Evolutionary conservation across 2,113 vertebrate species (phyloP), one percentile per base, ranked within the genome.

Genomic region (Heloderma charlesbogerti): DNA sequence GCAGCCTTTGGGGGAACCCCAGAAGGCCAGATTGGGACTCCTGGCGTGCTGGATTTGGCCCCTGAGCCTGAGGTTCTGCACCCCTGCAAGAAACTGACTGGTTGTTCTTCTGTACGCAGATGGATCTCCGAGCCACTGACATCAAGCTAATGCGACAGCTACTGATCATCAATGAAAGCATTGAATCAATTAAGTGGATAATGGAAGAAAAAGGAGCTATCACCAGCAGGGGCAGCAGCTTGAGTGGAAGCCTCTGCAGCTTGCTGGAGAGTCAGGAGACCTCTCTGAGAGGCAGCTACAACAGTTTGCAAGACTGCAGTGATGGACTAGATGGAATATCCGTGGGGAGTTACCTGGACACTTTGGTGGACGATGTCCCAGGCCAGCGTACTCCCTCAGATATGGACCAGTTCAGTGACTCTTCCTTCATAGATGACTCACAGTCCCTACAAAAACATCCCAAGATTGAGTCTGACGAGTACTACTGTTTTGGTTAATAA

Each of bases 261-360:
- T 96, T 99, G 57, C 95, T 99, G 0, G 99, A 99, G 96, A 99
- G 99, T 93, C 98, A 98, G 95, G 98, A 98, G 9, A 97, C 97
- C 40, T 99, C 99, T 0, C 95, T 98, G 13, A 96, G 93, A 0
- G 98, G 98, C 93, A 99, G 99, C 97, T 97, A 96, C 95, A 98
- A 87, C 92, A 99, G 99, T 94, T 96, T 99, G 54, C 98, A 98
- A 0, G 98, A 99, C 9, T 96, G 93, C 51, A 98, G 98, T 13
- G 99, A 99, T 63, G 98, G 97, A 27, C 96, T 99, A 80, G 99
- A 99, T 51, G 97, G 98, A 20, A 98, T 99, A 87, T 99, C 99
- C 0, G 98, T 99, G 72, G 99, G 99, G 15, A 99, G 99, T 93
- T 99, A 99, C 51, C 97, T 99, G 97, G 99, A 99, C 97, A 99